Conservation (phyloP, 2,888 invertebrate species). For the Chymomyza procnemis region DNA sequence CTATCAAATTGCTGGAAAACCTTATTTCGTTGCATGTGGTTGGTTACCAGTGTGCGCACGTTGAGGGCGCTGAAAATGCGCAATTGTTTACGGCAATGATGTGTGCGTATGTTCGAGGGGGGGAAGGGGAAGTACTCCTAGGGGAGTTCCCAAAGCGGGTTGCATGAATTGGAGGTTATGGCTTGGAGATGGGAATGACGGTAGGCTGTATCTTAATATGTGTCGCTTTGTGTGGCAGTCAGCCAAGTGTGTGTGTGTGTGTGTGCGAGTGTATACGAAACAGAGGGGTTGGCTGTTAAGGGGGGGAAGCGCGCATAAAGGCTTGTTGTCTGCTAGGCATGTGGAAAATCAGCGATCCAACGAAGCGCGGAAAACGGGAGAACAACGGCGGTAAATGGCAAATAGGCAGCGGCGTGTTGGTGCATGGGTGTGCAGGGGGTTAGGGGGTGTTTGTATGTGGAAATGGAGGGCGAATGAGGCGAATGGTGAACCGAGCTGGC, state of each 20-base stretch:
- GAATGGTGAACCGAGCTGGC: background rate
- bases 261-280: constrained; percentile 9
- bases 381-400: background rate
- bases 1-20: too few relatives aligned
- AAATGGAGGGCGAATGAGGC: constrained; percentile 16
- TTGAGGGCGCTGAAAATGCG: constrained; percentile 64
- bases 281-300: background rate
- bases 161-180: background rate
- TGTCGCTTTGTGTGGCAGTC: constrained; percentile 7
- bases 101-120: too few relatives aligned
- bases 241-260: constrained; percentile 14
- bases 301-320: constrained; percentile 23
- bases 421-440: constrained; percentile 5
- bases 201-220: constrained; percentile 28
- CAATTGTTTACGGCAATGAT: constrained; percentile 61
- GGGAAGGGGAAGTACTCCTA: too few relatives aligned
- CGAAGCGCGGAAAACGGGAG: background rate
- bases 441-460: background rate
- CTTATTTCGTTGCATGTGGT: background rate
- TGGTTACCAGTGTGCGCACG: background rate
- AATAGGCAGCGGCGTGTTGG: constrained; percentile 10
- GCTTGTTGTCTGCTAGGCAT: constrained; percentile 64
- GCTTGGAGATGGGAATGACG: background rate
- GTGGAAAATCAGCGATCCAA: constrained; percentile 58
- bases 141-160: background rate